These are phyloP conservation scores for Helicoverpa assulta DNA, from an alignment of 2,888 invertebrate species.

Conservation along the genomic window DNA sequence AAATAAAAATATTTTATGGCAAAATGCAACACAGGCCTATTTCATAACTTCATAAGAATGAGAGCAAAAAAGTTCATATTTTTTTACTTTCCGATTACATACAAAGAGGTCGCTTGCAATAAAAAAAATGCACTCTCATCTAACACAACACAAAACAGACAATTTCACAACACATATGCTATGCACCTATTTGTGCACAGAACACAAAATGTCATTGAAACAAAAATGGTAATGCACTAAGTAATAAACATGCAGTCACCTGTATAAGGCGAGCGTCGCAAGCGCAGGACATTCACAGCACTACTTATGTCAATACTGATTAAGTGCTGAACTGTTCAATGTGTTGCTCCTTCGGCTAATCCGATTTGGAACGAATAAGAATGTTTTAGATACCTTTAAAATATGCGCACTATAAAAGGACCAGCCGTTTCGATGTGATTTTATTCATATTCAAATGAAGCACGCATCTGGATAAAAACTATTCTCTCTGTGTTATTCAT, in stretches of 20 bases:
- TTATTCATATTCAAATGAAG: not conserved
- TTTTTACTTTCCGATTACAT: no score
- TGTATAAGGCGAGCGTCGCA: conserved; percentile 31
- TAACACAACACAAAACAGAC: not conserved
- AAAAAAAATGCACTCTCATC: not conserved
- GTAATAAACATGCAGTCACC: conserved; percentile 28
- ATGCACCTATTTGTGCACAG: not conserved
- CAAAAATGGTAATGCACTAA: conserved; percentile 22
- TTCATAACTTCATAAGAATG: no score
- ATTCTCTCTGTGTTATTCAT: not conserved
- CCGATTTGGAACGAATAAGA: conserved; percentile 2
- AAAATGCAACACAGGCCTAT: no score
- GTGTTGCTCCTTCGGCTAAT: conserved; percentile 18
- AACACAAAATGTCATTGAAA: conserved; percentile 35
- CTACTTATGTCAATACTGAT: conserved; percentile 41
- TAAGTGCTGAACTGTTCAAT: conserved; percentile 28
- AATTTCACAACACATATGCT: not conserved
- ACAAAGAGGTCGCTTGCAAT: no score
- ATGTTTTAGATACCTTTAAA: not conserved
- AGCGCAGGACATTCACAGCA: conserved; percentile 13
- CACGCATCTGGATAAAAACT: not conserved
- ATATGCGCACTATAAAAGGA: not conserved
- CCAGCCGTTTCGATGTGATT: not conserved
- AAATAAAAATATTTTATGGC: no score
- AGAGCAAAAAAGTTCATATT: no score